These are phyloP conservation scores for Stegophylla sp. DNA, from an alignment of 2,888 invertebrate genomes.

Conservation along the genomic window DNA sequence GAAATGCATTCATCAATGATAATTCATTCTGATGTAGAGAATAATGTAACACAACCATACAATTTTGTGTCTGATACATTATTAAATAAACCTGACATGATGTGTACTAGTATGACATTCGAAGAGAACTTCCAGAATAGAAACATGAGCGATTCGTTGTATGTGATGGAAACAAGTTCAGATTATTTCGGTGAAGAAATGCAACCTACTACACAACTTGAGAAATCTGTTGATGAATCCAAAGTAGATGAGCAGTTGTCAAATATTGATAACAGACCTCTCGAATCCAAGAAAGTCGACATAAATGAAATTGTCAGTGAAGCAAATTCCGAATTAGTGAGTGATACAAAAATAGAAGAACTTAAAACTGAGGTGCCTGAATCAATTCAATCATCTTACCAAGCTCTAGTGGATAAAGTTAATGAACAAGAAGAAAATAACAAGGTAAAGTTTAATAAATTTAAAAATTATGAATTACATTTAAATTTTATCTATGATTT, in stretches of 20 bases:
- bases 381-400: background rate
- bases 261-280: background rate
- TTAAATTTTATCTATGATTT: background rate
- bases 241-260: background rate
- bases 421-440: conserved; percentile 26
- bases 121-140: conserved; percentile 56
- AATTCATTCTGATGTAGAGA: conserved; percentile 54
- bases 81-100: conserved; percentile 40
- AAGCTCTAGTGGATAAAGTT: background rate
- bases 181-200: conserved; percentile 52
- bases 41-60: conserved; percentile 48
- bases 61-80: conserved; percentile 28
- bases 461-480: background rate
- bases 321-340: background rate
- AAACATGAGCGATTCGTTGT: conserved; percentile 53
- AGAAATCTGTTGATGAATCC: conserved; percentile 14
- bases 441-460: conserved; percentile 14
- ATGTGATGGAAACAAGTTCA: conserved; percentile 56
- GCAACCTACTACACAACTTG: conserved; percentile 10
- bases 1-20: conserved; percentile 58
- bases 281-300: conserved; percentile 12
- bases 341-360: conserved; percentile 16
- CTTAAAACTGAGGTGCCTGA: background rate
- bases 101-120: conserved; percentile 53
- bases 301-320: conserved; percentile 20